Percentiles rank a stretch among this genome's conserved stretches.
Conservation (phyloP, 2,888 invertebrate genomes). For the Drosophila percnosoma region DNA sequence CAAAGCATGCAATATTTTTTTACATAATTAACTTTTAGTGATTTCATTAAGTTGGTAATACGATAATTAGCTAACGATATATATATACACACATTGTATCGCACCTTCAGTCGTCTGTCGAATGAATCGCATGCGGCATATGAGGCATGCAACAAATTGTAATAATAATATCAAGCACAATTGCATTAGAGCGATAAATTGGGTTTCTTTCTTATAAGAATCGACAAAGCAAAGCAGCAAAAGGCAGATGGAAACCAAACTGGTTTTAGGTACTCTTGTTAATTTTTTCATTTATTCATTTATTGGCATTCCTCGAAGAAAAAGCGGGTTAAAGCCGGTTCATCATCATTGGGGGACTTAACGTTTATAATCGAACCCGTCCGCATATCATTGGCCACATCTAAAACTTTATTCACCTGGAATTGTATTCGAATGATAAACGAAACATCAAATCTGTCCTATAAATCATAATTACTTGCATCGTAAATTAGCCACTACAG, state of each 20-base stretch:
- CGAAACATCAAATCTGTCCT: background rate
- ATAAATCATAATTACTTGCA: constrained; percentile 5
- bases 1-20: constrained; percentile 55
- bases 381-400: constrained; percentile 12
- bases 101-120: constrained; percentile 43
- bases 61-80: constrained; percentile 42
- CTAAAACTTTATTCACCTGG: background rate
- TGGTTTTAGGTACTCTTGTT: constrained; percentile 49
- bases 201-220: constrained; percentile 21
- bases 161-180: constrained; percentile 33
- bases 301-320: constrained; percentile 35
- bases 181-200: constrained; percentile 67
- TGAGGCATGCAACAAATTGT: constrained; percentile 57
- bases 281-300: constrained; percentile 33
- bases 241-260: constrained; percentile 28
- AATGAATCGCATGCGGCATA: constrained; percentile 65
- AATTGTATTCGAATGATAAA: background rate
- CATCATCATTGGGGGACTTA: constrained; percentile 9
- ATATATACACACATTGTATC: constrained; percentile 10
- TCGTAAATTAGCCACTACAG: background rate
- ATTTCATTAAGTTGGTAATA: constrained; percentile 51
- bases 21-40: constrained; percentile 23
- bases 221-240: background rate
- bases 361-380: constrained; percentile 30
- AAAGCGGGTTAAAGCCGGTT: constrained; percentile 41